phyloP scores from a whole-genome alignment of 2,113 vertebrate genomes.

The Willisornis vidua region DNA sequence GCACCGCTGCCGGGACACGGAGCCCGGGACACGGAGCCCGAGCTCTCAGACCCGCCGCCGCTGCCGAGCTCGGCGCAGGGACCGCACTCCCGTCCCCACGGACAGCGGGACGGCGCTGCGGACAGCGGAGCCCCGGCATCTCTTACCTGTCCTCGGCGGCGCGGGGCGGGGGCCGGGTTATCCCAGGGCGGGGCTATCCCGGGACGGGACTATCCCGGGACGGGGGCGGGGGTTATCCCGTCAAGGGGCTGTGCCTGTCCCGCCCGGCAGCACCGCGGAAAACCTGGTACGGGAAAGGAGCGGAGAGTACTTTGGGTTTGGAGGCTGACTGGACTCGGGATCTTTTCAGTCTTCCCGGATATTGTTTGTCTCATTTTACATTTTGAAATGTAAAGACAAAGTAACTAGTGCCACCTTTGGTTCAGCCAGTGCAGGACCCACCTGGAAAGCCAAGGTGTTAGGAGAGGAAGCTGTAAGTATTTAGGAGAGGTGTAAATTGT shows the following conservation, averaged over 20 bases:
- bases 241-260: neutral
- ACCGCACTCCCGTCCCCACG: neutral
- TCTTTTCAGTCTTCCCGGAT: no score
- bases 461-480: no score
- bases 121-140: fast-evolving
- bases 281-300: neutral
- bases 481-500: no score
- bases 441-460: neutral
- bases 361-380: neutral
- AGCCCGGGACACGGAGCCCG: neutral
- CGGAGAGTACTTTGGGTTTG: neutral
- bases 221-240: neutral
- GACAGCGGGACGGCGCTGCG: neutral
- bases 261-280: neutral
- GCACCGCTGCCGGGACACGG: neutral
- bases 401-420: no score
- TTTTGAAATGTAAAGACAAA: neutral
- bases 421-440: neutral
- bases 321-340: fast-evolving
- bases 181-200: neutral
- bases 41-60: no score
- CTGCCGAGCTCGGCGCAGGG: no score
- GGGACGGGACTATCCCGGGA: no score
- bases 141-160: constrained; percentile 22
- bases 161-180: neutral